Conservation (phyloP, 2,797 vertebrate genomes). For the Pelodytes ibericus region DNA sequence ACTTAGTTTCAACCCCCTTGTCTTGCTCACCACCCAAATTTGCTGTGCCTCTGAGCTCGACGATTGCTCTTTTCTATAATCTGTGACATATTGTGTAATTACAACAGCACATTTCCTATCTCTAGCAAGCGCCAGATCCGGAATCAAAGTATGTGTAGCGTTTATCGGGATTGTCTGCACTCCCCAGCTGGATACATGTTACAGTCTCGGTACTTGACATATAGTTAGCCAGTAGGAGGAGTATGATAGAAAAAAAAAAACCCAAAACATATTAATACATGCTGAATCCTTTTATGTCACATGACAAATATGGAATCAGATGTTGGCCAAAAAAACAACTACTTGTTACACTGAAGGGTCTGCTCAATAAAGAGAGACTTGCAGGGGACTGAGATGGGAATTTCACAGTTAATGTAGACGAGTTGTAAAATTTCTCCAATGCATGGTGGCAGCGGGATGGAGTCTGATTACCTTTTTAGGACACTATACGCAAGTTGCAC, state of each 20-base stretch:
- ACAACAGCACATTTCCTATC: constrained; percentile 18
- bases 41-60: background rate
- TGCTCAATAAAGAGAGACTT: too few species aligned
- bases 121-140: background rate
- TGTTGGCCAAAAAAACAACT: background rate
- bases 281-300: background rate
- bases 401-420: too few species aligned
- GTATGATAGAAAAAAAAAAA: background rate
- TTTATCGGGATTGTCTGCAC: background rate
- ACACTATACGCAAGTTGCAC: too few species aligned
- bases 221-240: background rate
- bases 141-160: background rate
- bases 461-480: too few species aligned
- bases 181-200: background rate
- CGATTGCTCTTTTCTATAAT: background rate
- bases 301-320: background rate
- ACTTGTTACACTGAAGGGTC: too few species aligned
- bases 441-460: too few species aligned
- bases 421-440: too few species aligned
- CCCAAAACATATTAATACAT: background rate
- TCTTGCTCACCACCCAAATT: constrained; percentile 28
- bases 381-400: too few species aligned
- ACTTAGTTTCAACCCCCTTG: constrained; percentile 25
- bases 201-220: background rate
- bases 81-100: constrained; percentile 1